Conservation (phyloP, 2,113 vertebrate species). For the Sakesphorus luctuosus region DNA sequence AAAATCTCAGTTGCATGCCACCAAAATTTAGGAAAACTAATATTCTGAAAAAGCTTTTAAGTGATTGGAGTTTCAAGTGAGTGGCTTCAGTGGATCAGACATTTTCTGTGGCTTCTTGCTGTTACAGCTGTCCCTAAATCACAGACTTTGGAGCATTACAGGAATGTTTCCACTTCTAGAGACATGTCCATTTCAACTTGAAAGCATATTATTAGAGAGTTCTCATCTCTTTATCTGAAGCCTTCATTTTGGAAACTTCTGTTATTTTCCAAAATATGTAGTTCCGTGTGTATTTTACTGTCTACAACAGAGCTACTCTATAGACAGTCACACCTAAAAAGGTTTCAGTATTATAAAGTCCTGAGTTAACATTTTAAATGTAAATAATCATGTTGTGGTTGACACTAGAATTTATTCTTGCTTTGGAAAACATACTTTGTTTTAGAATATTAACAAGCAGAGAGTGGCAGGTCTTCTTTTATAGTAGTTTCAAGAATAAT, state of each 20-base stretch:
- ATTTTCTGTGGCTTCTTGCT: not conserved
- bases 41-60: not conserved
- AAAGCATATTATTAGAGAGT: not conserved
- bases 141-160: not conserved
- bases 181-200: not conserved
- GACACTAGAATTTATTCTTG: not conserved
- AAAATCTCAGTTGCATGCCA: not conserved
- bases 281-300: not conserved
- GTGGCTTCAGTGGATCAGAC: not conserved
- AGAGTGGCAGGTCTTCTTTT: not conserved
- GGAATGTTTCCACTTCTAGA: not conserved
- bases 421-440: not conserved
- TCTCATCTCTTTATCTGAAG: not conserved
- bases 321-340: not conserved
- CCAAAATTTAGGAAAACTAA: not conserved
- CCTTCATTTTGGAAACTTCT: not conserved
- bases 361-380: not conserved
- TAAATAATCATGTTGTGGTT: not conserved
- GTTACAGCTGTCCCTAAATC: not conserved
- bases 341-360: not conserved
- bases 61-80: rapidly evolving
- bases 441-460: not conserved
- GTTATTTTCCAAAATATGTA: not conserved
- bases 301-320: not conserved
- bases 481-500: not conserved